Percentiles rank a stretch among this genome's conserved stretches.
Conservation (phyloP, 2,113 vertebrate species). For the Sorex fumeus region DNA sequence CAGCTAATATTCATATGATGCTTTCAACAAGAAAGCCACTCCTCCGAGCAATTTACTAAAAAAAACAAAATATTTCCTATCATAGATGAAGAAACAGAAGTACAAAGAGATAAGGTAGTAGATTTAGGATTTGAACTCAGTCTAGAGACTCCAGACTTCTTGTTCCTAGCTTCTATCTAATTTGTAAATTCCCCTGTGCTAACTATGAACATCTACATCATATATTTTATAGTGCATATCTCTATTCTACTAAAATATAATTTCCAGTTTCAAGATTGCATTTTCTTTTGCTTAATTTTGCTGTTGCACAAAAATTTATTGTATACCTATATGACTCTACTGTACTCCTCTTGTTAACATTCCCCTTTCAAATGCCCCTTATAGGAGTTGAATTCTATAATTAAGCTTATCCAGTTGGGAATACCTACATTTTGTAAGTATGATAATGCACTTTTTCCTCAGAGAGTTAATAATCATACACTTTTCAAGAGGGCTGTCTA, state of each 20-base stretch:
- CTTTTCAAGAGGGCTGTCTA: background rate
- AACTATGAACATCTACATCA: background rate
- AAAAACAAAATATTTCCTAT: background rate
- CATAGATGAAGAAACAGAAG: background rate
- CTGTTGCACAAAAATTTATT: background rate
- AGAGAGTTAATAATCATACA: background rate
- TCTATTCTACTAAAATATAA: slow-evolving; percentile 2
- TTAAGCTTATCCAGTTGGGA: background rate
- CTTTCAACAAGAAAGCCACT: background rate
- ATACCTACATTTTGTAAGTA: background rate
- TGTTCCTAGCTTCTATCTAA: background rate
- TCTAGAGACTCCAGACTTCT: background rate
- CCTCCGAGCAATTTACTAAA: background rate
- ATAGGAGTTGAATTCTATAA: background rate
- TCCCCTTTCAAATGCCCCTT: background rate
- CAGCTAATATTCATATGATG: background rate
- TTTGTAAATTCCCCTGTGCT: background rate
- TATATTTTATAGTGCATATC: background rate
- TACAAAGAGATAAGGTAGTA: background rate
- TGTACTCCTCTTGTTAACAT: background rate
- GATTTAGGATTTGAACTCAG: background rate
- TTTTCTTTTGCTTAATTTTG: background rate
- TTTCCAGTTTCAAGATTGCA: background rate
- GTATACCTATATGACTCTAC: background rate
- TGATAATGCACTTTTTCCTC: background rate